These are phyloP conservation scores for Metalampra italica DNA, from an alignment of 2,888 invertebrate genomes.

Conservation along the genomic window DNA sequence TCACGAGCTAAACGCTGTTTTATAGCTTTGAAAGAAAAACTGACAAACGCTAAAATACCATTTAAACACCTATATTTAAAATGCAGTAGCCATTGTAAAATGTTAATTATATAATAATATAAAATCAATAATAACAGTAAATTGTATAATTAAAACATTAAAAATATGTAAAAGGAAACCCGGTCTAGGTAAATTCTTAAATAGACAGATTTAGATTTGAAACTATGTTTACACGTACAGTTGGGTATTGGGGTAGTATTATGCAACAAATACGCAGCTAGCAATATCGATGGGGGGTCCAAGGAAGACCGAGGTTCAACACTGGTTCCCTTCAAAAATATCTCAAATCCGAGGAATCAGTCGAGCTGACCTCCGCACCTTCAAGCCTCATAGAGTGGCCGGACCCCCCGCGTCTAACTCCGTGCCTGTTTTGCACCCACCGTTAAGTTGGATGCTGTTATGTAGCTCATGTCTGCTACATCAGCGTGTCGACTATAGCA, in stretches of 20 bases:
- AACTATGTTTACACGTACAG: slow-evolving; percentile 49
- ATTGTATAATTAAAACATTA: neutral
- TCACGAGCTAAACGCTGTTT: too few relatives aligned
- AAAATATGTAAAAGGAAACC: slow-evolving; percentile 7
- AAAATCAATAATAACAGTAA: too few relatives aligned
- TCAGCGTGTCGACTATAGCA: slow-evolving; percentile 14
- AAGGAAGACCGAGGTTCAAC: neutral
- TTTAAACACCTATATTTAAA: too few relatives aligned
- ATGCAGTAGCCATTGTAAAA: too few relatives aligned
- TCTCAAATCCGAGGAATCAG: neutral
- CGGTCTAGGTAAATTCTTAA: slow-evolving; percentile 19
- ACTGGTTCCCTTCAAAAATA: neutral
- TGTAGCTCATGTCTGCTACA: slow-evolving; percentile 41
- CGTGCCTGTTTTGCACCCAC: slow-evolving; percentile 25
- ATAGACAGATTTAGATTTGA: slow-evolving; percentile 63
- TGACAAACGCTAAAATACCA: too few relatives aligned
- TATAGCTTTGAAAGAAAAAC: too few relatives aligned
- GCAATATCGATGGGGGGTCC: slow-evolving; percentile 3
- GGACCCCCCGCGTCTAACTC: neutral
- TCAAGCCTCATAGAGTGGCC: neutral
- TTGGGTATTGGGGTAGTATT: slow-evolving; percentile 77
- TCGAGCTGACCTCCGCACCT: neutral
- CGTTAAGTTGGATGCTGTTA: slow-evolving; percentile 43
- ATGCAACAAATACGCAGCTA: slow-evolving; percentile 26
- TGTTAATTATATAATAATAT: too few relatives aligned